Conservation (phyloP, 2,113 vertebrate genomes). For the Phrynosoma blainvillii region DNA sequence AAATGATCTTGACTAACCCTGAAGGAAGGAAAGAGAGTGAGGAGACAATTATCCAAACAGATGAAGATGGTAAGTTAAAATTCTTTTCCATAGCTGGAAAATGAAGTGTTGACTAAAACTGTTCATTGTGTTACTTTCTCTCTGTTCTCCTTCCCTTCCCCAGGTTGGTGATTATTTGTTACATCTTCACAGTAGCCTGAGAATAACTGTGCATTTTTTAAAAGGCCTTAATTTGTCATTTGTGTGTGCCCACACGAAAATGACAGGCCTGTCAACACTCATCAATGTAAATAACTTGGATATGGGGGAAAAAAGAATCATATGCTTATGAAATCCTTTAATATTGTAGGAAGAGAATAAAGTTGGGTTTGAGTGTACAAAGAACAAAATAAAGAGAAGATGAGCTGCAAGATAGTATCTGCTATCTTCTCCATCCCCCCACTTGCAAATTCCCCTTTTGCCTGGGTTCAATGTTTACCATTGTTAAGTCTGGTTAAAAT, state of each 20-base stretch:
- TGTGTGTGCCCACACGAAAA: background rate
- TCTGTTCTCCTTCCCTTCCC: background rate
- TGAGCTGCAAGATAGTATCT: background rate
- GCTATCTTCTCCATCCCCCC: background rate
- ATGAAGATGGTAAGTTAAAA: constrained; percentile 89
- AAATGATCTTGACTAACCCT: constrained; percentile 98
- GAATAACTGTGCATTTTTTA: background rate
- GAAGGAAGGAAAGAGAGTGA: constrained; percentile 98
- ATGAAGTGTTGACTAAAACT: background rate
- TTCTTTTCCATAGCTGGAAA: background rate
- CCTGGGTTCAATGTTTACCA: background rate
- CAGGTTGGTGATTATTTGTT: background rate
- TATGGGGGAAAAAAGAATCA: background rate
- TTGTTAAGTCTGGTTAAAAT: background rate
- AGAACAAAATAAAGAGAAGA: background rate
- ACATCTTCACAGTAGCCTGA: background rate
- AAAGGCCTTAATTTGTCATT: background rate
- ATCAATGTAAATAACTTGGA: background rate
- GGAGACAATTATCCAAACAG: constrained; percentile 95
- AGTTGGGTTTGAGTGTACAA: rapidly evolving
- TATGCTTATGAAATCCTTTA: background rate
- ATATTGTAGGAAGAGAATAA: background rate
- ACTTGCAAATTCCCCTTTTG: background rate
- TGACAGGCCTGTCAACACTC: rapidly evolving
- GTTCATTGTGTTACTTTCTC: constrained; percentile 1